Evolutionary conservation across 1,140 invertebrate species (phyloP), one percentile per base, ranked within the genome.

Genomic region (Chironomus striatipennis): DNA sequence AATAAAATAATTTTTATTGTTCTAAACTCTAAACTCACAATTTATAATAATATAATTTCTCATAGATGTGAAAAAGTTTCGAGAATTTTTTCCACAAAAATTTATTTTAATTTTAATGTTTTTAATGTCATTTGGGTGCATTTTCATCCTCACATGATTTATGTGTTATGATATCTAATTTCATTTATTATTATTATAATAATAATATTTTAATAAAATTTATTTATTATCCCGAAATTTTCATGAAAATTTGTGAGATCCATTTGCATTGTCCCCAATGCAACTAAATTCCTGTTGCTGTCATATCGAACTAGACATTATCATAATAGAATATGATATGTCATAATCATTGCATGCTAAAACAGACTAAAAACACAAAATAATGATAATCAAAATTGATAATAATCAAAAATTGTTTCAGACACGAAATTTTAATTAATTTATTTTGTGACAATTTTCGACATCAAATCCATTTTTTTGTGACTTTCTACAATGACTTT

Each of bases 151-250:
- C 47, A 57, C n/a, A n/a, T 57, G 47, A 57, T 57, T 57, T 57
- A 57, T 57, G 47, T 57, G 47, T 57, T 57, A 57, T 57, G 47
- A 57, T 57, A 57, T 57, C 47, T 57, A 57, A 57, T 57, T 57
- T 57, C 47, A 57, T 57, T 57, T 57, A 57, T 57, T 57, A 10
- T 47, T 47, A 34, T 34, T 34, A 34, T 34, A 2, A 34, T 34
- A 34, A 34, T 34, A 2, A 34, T 34, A 34, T 34, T 34, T 34
- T 34, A 34, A 34, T 34, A 34, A 34, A 34, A 34, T 34, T 34
- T 34, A 34, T 34, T 34, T 34, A 34, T 34, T 34, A 34, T 34
- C 5, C 5, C 24, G 24, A 34, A 34, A 34, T 2, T 34, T 34
- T n/a, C n/a, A n/a, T n/a, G n/a, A n/a, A n/a, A n/a, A n/a, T n/a